Evolutionary conservation across 1,140 invertebrate genomes (phyloP).

Genomic region (Argopecten irradians): DNA sequence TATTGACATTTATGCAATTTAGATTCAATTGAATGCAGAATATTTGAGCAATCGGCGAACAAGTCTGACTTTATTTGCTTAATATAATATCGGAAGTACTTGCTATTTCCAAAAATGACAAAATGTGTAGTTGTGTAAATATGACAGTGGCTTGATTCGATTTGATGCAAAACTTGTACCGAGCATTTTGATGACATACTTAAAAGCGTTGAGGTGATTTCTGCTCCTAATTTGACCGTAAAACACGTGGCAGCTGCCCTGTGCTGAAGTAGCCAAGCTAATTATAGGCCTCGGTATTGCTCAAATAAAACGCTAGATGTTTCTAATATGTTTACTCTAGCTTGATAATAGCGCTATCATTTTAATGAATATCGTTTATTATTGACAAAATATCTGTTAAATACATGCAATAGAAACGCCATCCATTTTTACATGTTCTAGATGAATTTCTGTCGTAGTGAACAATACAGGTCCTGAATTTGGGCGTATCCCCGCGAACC

Average conservation of each 20-base stretch:
- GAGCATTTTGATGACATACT: background rate
- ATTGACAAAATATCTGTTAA: background rate
- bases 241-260: constrained; percentile 12
- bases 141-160: background rate
- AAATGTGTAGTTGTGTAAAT: background rate
- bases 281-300: background rate
- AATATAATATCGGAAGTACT: too few species aligned
- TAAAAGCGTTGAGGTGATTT: background rate
- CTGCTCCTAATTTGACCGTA: background rate
- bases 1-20: too few species aligned
- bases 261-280: background rate
- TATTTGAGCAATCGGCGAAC: too few species aligned
- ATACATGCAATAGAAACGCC: background rate
- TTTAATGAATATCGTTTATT: background rate
- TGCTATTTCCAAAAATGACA: too few species aligned
- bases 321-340: background rate
- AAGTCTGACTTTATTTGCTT: too few species aligned
- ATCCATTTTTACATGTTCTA: constrained; percentile 17
- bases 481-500: background rate
- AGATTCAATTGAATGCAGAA: too few species aligned
- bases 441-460: background rate
- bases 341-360: background rate
- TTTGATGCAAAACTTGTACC: background rate
- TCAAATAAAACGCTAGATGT: background rate
- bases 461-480: background rate